These are phyloP conservation scores for Nemotelus pantherinus DNA, from an alignment of 2,888 invertebrate species.

Conservation along the genomic window DNA sequence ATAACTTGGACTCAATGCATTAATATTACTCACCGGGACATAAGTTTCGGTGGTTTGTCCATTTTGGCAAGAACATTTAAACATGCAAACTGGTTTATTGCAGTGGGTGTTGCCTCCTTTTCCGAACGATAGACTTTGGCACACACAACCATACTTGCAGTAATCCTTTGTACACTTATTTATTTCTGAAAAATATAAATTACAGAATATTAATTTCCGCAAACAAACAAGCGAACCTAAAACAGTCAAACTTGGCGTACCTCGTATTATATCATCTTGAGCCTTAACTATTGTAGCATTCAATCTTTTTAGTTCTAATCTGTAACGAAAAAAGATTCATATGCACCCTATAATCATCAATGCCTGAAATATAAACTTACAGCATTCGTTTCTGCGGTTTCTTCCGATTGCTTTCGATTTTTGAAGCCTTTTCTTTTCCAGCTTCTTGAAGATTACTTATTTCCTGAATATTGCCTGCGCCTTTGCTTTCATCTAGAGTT, in stretches of 20 bases:
- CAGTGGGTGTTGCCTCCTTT: slow-evolving; percentile 70
- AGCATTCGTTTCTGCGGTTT: slow-evolving; percentile 59
- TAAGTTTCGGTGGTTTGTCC: not conserved
- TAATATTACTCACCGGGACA: not conserved
- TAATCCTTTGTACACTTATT: slow-evolving; percentile 66
- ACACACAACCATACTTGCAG: slow-evolving; percentile 75
- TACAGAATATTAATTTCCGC: not conserved
- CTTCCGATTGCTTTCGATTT: slow-evolving; percentile 29
- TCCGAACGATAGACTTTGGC: slow-evolving; percentile 68
- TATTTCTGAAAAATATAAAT: slow-evolving; percentile 7
- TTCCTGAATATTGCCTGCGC: not conserved
- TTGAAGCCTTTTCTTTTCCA: slow-evolving; percentile 37
- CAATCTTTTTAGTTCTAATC: slow-evolving; percentile 69
- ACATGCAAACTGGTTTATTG: slow-evolving; percentile 66
- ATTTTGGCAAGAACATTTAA: slow-evolving; percentile 65
- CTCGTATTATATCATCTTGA: slow-evolving; percentile 52
- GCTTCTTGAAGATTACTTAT: not conserved
- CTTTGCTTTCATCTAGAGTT: slow-evolving; percentile 37
- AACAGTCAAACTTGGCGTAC: slow-evolving; percentile 49
- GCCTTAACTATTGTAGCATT: slow-evolving; percentile 74
- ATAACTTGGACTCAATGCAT: slow-evolving; percentile 6
- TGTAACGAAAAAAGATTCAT: slow-evolving; percentile 51
- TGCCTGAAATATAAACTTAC: slow-evolving; percentile 53
- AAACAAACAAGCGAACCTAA: not conserved
- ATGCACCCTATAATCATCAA: slow-evolving; percentile 14